Base-by-base conservation (phyloP, 2,888 invertebrate species). In the Pyralis farinalis region DNA sequence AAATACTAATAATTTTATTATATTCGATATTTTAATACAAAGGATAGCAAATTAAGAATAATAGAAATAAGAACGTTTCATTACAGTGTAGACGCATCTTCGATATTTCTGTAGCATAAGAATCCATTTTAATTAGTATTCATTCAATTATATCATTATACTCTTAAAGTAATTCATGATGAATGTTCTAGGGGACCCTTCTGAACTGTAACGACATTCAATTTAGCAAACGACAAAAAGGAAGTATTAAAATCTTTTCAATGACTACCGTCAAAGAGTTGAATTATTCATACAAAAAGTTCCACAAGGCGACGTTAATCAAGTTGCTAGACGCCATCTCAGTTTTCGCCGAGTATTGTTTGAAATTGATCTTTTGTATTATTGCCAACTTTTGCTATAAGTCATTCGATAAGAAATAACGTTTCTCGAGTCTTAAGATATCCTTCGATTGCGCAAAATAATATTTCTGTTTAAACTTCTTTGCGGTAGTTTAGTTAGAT, bases 271-370 rank as follows among this genome's bases (percentile, higher is more conserved):
- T 42, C 40, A 49, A 52, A 54, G 51, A 50, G 49, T 63, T 62
- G 58, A 66, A 65, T 63, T 51, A 68, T 65, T 66, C 60, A 66
- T 54, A 51, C 53, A 53, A 47, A 55, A 69, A 69, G 53, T 71
- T 67, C 58, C 56, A 51, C 55, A 60, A 56, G 58, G 55, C 62
- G 61, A 62, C 58, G 64, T 68, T 64, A 61, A 61, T 59, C 59
- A 63, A 60, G 62, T 63, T 69, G 57, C 44, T 52, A 55, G 58
- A 49, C 47, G 51, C 47, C 54, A 54, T 59, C 53, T 55, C 54
- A 53, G 57, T 57, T 61, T 60, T 58, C 51, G 47, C 43, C 45
- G 55, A 63, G 57, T 49, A 58, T 56, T 43, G 46, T 47, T 47
- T 42, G 53, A 53, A 25, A 55, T 51, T 59, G 55, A 59, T 58